Base-by-base conservation (phyloP, 2,113 vertebrate species). In the Coturnix japonica region DNA sequence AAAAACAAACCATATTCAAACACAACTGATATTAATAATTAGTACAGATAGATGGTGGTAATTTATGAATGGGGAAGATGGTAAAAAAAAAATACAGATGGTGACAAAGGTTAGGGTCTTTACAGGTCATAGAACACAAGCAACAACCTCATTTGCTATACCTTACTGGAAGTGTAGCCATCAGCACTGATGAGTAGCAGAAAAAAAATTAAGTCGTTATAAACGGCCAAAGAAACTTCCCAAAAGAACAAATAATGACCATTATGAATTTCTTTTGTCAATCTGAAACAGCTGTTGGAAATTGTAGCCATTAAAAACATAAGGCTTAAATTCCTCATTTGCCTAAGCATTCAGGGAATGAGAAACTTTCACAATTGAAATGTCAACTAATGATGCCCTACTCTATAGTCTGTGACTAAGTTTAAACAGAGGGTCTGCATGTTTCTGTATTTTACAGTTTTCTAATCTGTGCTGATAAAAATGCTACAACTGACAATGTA, bases 231-330 rank as follows among this genome's bases (percentile, higher is more conserved):
- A 97, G 74, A 94, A 96, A 89, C 60, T 92, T 95, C 60, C 37
- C 44, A 88, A 96, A 96, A 88, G 94, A 96, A 95, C 65, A 89
- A 82, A 66, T 66, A 95, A 91, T 82, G 35, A 46, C 67, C 93
- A 90, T 90, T 90, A 96, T 84, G 67, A 94, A 89, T 97, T 96
- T 97, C 37, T 97, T 97, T 93, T 94, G 66, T 93, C 95, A 93
- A 84, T 95, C 87, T 94, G 91, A 96, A 97, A 75, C 84, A 97
- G 88, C 92, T 96, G 82, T 46, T 15, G 16, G 80, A 94, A 97
- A 97, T 94, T 63, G 64, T 63, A 59, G 39, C 39, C 66, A 95
- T 97, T 95, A 96, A 97, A 96, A 22, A 81, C 64, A 89, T 92
- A 94, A 19, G 79, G 37, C 26, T 95, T 60, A 76, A 82, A 94